These are phyloP conservation scores for Mesoligia furuncula DNA, from an alignment of 2,888 invertebrate genomes.

Conservation along the genomic window DNA sequence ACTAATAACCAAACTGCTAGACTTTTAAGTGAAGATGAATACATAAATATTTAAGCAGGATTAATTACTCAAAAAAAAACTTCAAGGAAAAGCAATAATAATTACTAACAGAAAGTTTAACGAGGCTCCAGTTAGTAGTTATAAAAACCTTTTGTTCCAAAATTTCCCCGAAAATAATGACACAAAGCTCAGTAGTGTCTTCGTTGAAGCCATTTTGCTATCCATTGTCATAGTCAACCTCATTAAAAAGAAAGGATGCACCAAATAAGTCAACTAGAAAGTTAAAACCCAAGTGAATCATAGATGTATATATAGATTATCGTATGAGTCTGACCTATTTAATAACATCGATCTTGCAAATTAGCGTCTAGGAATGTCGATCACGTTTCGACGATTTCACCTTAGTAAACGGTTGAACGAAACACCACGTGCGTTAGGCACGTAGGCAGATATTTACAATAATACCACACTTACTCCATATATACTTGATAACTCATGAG, in stretches of 20 bases:
- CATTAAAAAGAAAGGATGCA: slow-evolving; percentile 55
- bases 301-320: slow-evolving; percentile 42
- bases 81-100: background rate
- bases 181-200: slow-evolving; percentile 27
- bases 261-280: slow-evolving; percentile 63
- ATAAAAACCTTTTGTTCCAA: slow-evolving; percentile 11
- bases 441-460: slow-evolving; percentile 54
- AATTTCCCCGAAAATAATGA: slow-evolving; percentile 21
- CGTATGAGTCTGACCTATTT: slow-evolving; percentile 56
- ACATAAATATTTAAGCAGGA: background rate
- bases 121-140: background rate
- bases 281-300: slow-evolving; percentile 54
- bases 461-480: slow-evolving; percentile 36
- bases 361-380: slow-evolving; percentile 52
- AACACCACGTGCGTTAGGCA: slow-evolving; percentile 53
- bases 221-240: slow-evolving; percentile 43
- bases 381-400: slow-evolving; percentile 65
- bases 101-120: background rate
- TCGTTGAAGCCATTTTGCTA: slow-evolving; percentile 1
- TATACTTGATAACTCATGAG: slow-evolving; percentile 32
- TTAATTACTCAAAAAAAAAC: background rate
- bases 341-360: slow-evolving; percentile 52
- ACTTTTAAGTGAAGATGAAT: background rate
- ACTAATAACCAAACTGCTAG: background rate
- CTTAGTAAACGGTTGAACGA: slow-evolving; percentile 26